Evolutionary conservation across 2,797 vertebrate species (phyloP), one percentile per base, ranked within the genome.

Genomic region (Onychomys arenicola): DNA sequence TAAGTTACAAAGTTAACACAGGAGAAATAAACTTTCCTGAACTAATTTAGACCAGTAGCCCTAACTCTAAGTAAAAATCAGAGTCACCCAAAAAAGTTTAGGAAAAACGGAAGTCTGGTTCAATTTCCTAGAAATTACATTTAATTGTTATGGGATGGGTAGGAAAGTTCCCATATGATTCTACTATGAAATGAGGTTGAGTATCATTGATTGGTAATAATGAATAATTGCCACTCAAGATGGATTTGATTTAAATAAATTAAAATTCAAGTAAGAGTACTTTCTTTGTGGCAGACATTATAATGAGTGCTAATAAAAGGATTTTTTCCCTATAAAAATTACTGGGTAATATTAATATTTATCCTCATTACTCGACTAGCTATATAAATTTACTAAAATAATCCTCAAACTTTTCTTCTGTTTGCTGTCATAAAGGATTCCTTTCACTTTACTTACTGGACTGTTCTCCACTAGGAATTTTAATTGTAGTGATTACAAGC

Each of bases 301-400:
- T 93, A 92, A 12, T 78, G 89, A 93, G 57, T 80, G 82, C 34
- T 81, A 95, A 78, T 84, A 91, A 67, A 37, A 29, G 76, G 46
- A 77, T 75, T 93, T 8, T 92, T 8, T 92, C 89, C 17, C 23
- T 76, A 86, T 55, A 95, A 92, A 97, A 97, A 91, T 71, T 57
- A 96, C 1, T 94, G 81, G 37, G 67, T 92, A 95, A 94, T 27
- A 93, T 82, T 96, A 94, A 71, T 96, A 90, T 91, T 90, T 63
- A 59, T 43, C 43, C 40, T 94, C 16, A 93, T 71, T 21, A 93
- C 84, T 91, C 80, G 69, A 91, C 84, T 49, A 94, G 40, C 87
- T 94, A 77, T 17, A 76, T 75, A 91, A 85, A 59, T 93, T 95
- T 83, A 97, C 52, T 94, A 96, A 97, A 96, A 82, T 92, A 96